Percentiles rank a stretch among this genome's conserved stretches.
These are phyloP conservation scores for Avahi laniger DNA, from an alignment of 2,797 vertebrate species.

Conservation along the genomic window DNA sequence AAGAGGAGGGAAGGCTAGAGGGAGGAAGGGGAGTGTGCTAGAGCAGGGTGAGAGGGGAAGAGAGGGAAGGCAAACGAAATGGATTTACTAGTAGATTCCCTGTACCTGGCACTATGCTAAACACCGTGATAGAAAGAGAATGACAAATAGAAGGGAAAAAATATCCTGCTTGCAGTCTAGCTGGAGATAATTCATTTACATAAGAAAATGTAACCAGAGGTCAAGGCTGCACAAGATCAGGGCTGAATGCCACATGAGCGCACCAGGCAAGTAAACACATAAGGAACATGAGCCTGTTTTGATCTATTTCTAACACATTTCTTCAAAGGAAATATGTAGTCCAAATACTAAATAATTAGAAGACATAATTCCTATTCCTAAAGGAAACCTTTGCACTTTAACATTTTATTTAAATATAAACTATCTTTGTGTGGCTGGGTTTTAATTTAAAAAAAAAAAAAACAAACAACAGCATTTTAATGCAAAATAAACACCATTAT, in stretches of 20 bases:
- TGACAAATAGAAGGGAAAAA: neutral
- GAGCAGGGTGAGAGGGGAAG: neutral
- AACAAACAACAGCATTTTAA: neutral
- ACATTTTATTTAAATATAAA: slow-evolving; percentile 58
- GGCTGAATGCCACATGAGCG: slow-evolving; percentile 33
- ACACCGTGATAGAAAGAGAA: neutral
- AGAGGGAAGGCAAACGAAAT: neutral
- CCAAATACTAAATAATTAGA: slow-evolving; percentile 55
- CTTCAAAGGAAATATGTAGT: slow-evolving; percentile 51
- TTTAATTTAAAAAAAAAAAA: neutral
- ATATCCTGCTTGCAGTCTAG: neutral
- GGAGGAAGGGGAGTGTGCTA: fast-evolving
- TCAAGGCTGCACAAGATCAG: slow-evolving; percentile 49
- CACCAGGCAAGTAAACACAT: slow-evolving; percentile 30
- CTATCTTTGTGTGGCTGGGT: slow-evolving; percentile 46
- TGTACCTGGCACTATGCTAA: neutral
- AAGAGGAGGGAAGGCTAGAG: fast-evolving
- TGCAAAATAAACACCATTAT: slow-evolving; percentile 45
- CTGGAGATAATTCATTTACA: slow-evolving; percentile 50
- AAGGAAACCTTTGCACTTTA: slow-evolving; percentile 54
- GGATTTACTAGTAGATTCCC: neutral
- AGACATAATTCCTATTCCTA: slow-evolving; percentile 34
- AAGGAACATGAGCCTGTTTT: neutral
- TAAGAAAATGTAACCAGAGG: slow-evolving; percentile 33
- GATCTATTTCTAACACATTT: slow-evolving; percentile 61